Base-by-base conservation (phyloP, 2,888 invertebrate species). In the Ichneumon xanthorius region DNA sequence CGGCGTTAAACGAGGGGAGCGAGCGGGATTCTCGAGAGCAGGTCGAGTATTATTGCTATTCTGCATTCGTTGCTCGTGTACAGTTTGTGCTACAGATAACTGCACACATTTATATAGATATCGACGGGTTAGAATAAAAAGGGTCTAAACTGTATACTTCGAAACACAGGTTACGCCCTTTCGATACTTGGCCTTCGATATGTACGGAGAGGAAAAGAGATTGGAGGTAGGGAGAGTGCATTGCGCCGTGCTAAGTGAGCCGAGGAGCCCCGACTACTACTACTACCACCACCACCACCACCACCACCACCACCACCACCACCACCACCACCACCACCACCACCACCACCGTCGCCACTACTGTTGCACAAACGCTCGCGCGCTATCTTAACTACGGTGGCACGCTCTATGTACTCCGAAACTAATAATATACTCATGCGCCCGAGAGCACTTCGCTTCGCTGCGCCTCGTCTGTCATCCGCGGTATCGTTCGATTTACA, bases 371-470 rank as follows among this genome's bases (percentile, higher is more conserved):
- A 58, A 26, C 45, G 65, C 70, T 61, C 68, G 75, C 77, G 75
- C 73, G 73, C 82, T 88, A 86, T 88, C 88, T 88, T 85, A 88
- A 86, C 87, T 86, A 58, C 86, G 61, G 82, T 84, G 85, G 87
- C 85, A 87, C 85, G 87, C 82, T 87, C 86, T 88, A 75, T 79
- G 81, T 78, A 87, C 81, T 80, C 45, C 79, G 80, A 84, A 87
- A 83, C 82, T 83, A 87, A 88, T 87, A 88, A 85, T 81, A 78
- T 73, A 73, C 73, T 73, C 73, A 50, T 77, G 53, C 58, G 45
- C 58, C 22, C 22, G 58, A 58, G 53, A 75, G 81, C 68, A 79
- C 63, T 75, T 16, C 50, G 63, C 68, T 55, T 58, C 70, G 75
- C 58, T 75, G 75, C 67, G 75, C 58, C 26, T 73, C 81, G 75